Conservation (phyloP, 2,797 vertebrate species). For the Trematomus bernacchii region DNA sequence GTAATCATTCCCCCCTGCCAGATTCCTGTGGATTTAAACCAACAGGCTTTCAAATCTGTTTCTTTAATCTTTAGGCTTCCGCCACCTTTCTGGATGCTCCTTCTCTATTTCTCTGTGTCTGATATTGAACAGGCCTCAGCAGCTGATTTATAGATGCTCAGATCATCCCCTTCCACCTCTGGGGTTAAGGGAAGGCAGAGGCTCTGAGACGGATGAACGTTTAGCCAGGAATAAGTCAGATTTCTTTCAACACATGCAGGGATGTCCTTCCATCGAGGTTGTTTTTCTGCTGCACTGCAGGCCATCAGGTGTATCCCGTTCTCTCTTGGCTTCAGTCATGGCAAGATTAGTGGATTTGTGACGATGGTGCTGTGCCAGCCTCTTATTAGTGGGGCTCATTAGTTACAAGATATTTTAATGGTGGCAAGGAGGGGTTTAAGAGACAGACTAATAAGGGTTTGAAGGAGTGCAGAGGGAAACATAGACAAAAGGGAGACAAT, state of each 20-base stretch:
- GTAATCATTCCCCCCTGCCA: conserved; percentile 27
- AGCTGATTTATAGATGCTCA: conserved; percentile 75
- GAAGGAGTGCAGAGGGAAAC: conserved; percentile 51
- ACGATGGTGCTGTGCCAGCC: conserved; percentile 63
- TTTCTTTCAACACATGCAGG: conserved; percentile 75
- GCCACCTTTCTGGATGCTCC: conserved; percentile 60
- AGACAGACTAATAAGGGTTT: conserved; percentile 49
- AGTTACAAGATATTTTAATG: conserved; percentile 69
- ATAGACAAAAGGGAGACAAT: conserved; percentile 44
- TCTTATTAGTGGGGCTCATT: conserved; percentile 75
- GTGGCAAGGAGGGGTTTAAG: not conserved
- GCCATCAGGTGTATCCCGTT: conserved; percentile 70
- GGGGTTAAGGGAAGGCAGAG: conserved; percentile 73
- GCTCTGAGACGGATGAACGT: conserved; percentile 60
- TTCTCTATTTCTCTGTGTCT: conserved; percentile 62
- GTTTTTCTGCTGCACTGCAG: conserved; percentile 45
- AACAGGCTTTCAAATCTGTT: conserved; percentile 52
- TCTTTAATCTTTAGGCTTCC: conserved; percentile 53
- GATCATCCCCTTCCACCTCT: conserved; percentile 69
- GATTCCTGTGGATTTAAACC: conserved; percentile 52
- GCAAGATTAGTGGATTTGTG: conserved; percentile 43
- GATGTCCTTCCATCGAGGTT: conserved; percentile 59
- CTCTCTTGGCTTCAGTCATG: conserved; percentile 14
- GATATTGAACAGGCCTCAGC: conserved; percentile 74
- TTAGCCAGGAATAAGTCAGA: conserved; percentile 77